Percentiles rank a stretch among this genome's conserved stretches.
These are phyloP conservation scores for Tetranychus truncatus DNA, from an alignment of 2,888 invertebrate genomes.

Conservation along the genomic window DNA sequence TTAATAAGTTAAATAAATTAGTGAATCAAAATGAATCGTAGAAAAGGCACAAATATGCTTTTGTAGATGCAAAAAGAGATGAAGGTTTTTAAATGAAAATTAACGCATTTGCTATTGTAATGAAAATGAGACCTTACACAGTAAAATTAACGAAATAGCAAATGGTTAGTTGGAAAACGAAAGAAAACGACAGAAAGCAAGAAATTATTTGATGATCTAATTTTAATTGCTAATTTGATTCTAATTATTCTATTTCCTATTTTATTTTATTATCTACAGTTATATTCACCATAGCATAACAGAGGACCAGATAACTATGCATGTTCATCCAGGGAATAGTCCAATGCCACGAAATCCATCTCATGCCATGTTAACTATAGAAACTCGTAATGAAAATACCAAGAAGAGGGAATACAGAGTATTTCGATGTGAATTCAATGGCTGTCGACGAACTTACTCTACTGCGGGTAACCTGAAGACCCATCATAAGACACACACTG, in stretches of 20 bases:
- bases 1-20: neutral
- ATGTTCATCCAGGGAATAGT: constrained; percentile 45
- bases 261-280: constrained; percentile 29
- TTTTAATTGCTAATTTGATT: neutral
- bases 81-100: too few species aligned
- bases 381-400: constrained; percentile 43
- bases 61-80: too few species aligned
- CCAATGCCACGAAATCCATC: constrained; percentile 46
- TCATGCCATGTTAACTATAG: constrained; percentile 49
- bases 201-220: too few species aligned
- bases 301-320: constrained; percentile 48
- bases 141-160: too few species aligned
- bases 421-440: constrained; percentile 70
- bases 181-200: too few species aligned
- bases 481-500: constrained; percentile 87
- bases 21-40: too few species aligned
- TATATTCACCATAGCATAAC: constrained; percentile 50
- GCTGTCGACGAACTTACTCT: constrained; percentile 70
- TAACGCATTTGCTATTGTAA: too few species aligned
- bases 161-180: too few species aligned
- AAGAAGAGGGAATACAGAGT: constrained; percentile 45
- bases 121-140: too few species aligned
- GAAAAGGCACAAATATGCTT: too few species aligned
- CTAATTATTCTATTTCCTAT: neutral
- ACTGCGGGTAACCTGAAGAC: constrained; percentile 83